Evolutionary conservation across 2,888 invertebrate genomes (phyloP), one percentile per base, ranked within the genome.

Genomic region (Andrena haemorrhoa): DNA sequence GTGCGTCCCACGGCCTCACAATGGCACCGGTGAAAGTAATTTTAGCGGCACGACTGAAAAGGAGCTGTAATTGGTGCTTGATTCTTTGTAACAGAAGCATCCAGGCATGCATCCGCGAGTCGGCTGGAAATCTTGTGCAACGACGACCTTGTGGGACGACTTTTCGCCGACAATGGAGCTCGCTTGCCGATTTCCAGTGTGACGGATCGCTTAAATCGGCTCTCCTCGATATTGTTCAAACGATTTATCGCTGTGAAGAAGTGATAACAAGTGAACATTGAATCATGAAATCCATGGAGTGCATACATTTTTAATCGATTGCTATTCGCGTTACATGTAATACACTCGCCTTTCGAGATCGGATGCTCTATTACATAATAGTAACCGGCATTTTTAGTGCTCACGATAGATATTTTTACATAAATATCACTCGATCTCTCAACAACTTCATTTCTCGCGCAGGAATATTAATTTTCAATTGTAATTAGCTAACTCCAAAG

Each of bases 81-180:
- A 12, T 53, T 47, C 12, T 41, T 20, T 33, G n/a, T 20, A 51
- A 56, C 23, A 51, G 12, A 10, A 26, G 33, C 53, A 60, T 66
- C 53, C 68, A 35, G 47, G 31, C 70, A n/a, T 47, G 31, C 35
- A 49, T 29, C 60, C 23, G 65, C 10, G 53, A 74, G 16, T 80
- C 63, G 69, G 31, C 60, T 80, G 85, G 85, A 87, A 77, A 79
- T 83, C 77, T 76, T 85, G 80, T 87, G 85, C 79, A 85, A 79
- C 76, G 69, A 79, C 79, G 87, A 79, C 87, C 75, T 83, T 85
- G 83, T 73, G 53, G 51, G 58, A 64, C 81, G 78, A 64, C 79
- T 75, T 71, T 26, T 61, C 70, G 65, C 70, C 74, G 58, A 79
- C 79, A 79, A 83, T 76, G 83, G 66, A 68, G 76, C 20, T 78